phyloP scores from a whole-genome alignment of 2,797 vertebrate genomes.

The Microctenopoma lineatum region DNA sequence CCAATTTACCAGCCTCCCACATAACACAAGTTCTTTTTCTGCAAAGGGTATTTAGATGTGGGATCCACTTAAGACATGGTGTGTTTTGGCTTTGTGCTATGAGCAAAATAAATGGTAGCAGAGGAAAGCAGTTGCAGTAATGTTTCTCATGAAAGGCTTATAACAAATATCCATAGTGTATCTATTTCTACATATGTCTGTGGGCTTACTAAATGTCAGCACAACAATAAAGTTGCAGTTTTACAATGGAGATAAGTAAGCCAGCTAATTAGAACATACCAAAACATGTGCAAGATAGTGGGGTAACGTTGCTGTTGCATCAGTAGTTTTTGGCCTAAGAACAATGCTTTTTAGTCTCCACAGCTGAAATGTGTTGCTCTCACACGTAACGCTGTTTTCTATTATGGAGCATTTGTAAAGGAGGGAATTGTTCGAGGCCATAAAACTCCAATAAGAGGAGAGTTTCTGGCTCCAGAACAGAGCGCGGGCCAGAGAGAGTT shows the following conservation, averaged over 20 bases:
- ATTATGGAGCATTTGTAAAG: conserved; percentile 3
- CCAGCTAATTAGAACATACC: conserved; percentile 4
- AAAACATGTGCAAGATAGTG: conserved; percentile 1
- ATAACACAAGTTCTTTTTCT: too few relatives aligned
- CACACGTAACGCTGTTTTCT: neutral
- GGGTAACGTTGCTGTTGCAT: neutral
- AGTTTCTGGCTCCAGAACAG: conserved; percentile 10
- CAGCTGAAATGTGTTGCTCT: conserved; percentile 20
- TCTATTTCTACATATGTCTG: conserved; percentile 8
- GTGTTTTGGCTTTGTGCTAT: too few relatives aligned
- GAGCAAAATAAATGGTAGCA: too few relatives aligned
- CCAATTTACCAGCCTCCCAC: too few relatives aligned
- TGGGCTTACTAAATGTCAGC: neutral
- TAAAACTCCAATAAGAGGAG: neutral
- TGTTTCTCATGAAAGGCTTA: too few relatives aligned
- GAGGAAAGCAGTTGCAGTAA: too few relatives aligned
- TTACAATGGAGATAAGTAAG: neutral
- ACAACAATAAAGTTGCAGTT: conserved; percentile 5
- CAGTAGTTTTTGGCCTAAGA: conserved; percentile 13
- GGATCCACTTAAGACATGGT: too few relatives aligned
- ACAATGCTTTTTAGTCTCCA: conserved; percentile 27
- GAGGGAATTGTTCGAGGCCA: conserved; percentile 11
- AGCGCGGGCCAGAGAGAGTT: neutral
- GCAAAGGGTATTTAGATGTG: too few relatives aligned
- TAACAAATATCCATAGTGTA: neutral